Evolutionary conservation across 2,888 invertebrate species (phyloP), one percentile per base, ranked within the genome.

Genomic region (Scaptomyza polygonia): DNA sequence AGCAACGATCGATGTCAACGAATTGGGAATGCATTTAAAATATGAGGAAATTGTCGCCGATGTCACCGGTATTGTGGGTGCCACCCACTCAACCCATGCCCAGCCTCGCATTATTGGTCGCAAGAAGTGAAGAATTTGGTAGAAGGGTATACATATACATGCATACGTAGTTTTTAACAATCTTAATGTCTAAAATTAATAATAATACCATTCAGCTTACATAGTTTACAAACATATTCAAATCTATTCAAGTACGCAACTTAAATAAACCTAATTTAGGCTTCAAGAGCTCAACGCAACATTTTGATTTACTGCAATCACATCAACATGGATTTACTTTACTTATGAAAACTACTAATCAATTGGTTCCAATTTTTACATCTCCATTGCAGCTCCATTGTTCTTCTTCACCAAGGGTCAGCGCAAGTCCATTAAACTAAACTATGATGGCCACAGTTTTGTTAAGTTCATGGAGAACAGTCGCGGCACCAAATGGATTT

Each of bases 1-100:
- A 3, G 79, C 79, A 8, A 80, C 77, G 21, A 86, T 85, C 12
- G 84, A 84, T 51, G 87, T 89, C 16, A 69, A 77, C 7, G 82
- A 88, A 11, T 64, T 89, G 48, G 83, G 86, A 47, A 89, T 89
- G 89, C 90, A 90, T 79, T 86, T 90, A 62, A 91, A 91, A 63
- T 91, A 91, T 63, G 91, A 91, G 59, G 91, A 91, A 72, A 91
- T 91, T 51, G 91, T 91, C 25, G 91, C 91, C 25, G 91, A 91
- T 72, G 90, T 91, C 1, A 90, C 91, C 5, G 90, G 90, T 75
- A 90, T 91, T 43, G 88, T 81, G 11, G 85, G 72, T 4, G 39
- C 56, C 1, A 82, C 32, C 6, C 34, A 49, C 34, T 34, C 36
- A n/a, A 45, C 73, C 7, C 63, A 69, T 43, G 9, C 62, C 0